These are phyloP conservation scores for Drosophila mayri DNA, from an alignment of 1,140 invertebrate genomes.

Conservation along the genomic window DNA sequence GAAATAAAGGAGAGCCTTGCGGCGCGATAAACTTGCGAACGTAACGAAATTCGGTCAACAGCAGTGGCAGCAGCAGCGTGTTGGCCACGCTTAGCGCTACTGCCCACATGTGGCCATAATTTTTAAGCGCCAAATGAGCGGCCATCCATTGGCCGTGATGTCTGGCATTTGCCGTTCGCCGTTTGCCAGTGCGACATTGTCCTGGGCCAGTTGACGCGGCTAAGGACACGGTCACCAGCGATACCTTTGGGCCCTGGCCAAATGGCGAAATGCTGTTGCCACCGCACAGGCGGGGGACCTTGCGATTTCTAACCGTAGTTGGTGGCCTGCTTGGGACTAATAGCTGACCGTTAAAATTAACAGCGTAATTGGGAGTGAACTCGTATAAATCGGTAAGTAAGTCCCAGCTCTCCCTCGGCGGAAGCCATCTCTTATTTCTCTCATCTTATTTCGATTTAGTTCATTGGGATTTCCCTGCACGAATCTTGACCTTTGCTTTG, in stretches of 20 bases:
- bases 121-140: slow-evolving; percentile 81
- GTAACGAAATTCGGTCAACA: slow-evolving; percentile 78
- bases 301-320: slow-evolving; percentile 57
- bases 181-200: slow-evolving; percentile 27
- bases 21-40: slow-evolving; percentile 74
- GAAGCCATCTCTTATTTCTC: slow-evolving; percentile 6
- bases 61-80: slow-evolving; percentile 28
- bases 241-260: slow-evolving; percentile 59
- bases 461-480: slow-evolving; percentile 45
- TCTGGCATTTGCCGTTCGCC: slow-evolving; percentile 51
- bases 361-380: slow-evolving; percentile 35
- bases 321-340: slow-evolving; percentile 49
- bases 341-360: slow-evolving; percentile 40
- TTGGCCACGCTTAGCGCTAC: slow-evolving; percentile 56
- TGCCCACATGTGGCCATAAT: slow-evolving; percentile 81
- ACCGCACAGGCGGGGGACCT: slow-evolving; percentile 28
- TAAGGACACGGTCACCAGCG: slow-evolving; percentile 6
- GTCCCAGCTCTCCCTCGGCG: not conserved
- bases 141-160: slow-evolving; percentile 80
- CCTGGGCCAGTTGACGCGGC: slow-evolving; percentile 15
- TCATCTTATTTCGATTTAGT: slow-evolving; percentile 24
- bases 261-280: slow-evolving; percentile 54
- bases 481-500: slow-evolving; percentile 25
- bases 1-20: slow-evolving; percentile 33
- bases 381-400: slow-evolving; percentile 31